Base-by-base conservation (phyloP, 2,797 vertebrate genomes). In the Dromococcyx pavoninus region DNA sequence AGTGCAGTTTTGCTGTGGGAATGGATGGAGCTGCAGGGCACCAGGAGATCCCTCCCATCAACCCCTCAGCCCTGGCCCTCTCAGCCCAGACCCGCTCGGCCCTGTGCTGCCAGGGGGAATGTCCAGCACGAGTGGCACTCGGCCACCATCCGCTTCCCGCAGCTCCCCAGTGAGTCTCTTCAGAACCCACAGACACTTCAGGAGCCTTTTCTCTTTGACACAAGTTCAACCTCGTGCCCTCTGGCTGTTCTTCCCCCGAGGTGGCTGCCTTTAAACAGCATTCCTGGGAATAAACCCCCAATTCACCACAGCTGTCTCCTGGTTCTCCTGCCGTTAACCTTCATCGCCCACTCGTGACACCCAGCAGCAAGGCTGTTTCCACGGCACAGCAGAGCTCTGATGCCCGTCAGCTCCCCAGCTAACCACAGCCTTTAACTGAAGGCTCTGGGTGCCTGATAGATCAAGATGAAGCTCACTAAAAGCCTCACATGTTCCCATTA, bases 341-440 rank as follows among this genome's bases (percentile, higher is more conserved):
- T 13, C 28, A 5, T 6, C 4, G 2, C 23, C n/a, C 1, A 5
- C 32, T 32, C 5, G 0, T 0, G 7, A 23, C 0, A 0, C 11
- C 22, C 1, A 1, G 11, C 8, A 2, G 1, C 10, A 10, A 2
- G 24, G 18, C 12, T 4, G 13, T 81, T 25, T 16, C 50, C n/a
- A n/a, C 1, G 1, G 5, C 1, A 11, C 1, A 0, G 44, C 37
- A 50, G 12, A 56, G 3, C 17, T 18, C 9, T 15, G 16, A 4
- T 2, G 0, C 5, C 9, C 48, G 23, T 27, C 69, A 43, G 61
- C 35, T 75, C n/a, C 25, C 19, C 25, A 39, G 7, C 17, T 13
- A 46, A 51, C 37, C 19, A 7, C 3, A 4, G 60, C 37, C 69
- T 62, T 75, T 7, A 23, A 23, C 1, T 46, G 39, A 54, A 77